These are phyloP conservation scores for Scaptodrosophila lebanonensis DNA, from an alignment of 1,140 invertebrate species.

Conservation along the genomic window DNA sequence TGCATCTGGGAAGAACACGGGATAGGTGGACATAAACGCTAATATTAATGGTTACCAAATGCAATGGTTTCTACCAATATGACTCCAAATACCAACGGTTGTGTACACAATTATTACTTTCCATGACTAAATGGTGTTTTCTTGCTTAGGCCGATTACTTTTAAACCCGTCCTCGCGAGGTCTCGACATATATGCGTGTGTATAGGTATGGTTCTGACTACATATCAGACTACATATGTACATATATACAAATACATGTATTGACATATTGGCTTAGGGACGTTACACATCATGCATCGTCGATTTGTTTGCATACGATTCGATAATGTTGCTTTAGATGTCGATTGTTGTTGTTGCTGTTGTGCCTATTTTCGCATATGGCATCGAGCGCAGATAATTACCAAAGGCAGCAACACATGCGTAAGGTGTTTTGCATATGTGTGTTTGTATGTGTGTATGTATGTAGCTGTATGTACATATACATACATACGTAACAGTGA, in stretches of 20 bases:
- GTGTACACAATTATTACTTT: too few species aligned
- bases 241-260: background rate
- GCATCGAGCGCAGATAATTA: constrained; percentile 74
- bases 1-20: too few species aligned
- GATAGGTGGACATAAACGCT: too few species aligned
- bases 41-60: too few species aligned
- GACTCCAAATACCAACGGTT: too few species aligned
- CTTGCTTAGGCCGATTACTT: too few species aligned
- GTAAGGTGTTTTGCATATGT: constrained; percentile 33
- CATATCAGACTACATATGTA: background rate
- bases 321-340: constrained; percentile 8
- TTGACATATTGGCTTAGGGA: constrained; percentile 41
- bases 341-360: constrained; percentile 6
- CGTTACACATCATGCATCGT: constrained; percentile 35
- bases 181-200: too few species aligned
- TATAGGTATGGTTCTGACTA: too few species aligned
- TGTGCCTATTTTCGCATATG: constrained; percentile 57
- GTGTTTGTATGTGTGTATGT: constrained; percentile 2
- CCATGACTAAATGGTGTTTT: too few species aligned
- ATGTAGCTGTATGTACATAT: constrained; percentile 16
- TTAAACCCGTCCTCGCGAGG: too few species aligned
- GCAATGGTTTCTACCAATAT: too few species aligned
- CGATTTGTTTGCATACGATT: constrained; percentile 7
- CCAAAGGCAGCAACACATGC: constrained; percentile 36
- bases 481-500: too few species aligned